These are phyloP conservation scores for Dolomedes plantarius DNA, from an alignment of 2,888 invertebrate species.

Conservation along the genomic window DNA sequence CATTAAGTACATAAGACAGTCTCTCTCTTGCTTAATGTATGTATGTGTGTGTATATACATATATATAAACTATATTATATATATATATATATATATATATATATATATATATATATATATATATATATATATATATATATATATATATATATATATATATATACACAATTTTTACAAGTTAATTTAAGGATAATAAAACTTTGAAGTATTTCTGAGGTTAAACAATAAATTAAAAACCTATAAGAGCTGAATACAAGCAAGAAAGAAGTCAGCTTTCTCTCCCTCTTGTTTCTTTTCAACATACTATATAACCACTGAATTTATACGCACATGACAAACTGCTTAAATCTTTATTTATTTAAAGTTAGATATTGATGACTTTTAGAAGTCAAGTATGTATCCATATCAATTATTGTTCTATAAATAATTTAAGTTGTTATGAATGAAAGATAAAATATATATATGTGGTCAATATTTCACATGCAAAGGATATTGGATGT, in stretches of 20 bases:
- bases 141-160: no score
- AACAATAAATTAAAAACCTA: not conserved
- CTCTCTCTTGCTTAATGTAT: no score
- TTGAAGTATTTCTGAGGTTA: not conserved
- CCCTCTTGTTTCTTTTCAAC: not conserved
- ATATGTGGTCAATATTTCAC: not conserved
- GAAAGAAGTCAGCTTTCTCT: not conserved
- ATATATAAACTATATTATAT: no score
- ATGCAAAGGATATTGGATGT: not conserved
- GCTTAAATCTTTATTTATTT: not conserved
- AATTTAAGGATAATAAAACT: not conserved
- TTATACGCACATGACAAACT: not conserved
- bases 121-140: no score
- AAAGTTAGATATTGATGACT: not conserved
- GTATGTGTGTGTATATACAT: no score
- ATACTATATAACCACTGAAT: not conserved
- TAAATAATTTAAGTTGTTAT: not conserved
- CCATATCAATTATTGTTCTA: not conserved
- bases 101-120: no score
- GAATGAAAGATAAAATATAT: not conserved
- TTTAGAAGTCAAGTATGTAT: slow-evolving; percentile 3
- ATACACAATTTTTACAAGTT: no score
- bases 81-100: no score
- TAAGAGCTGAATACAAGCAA: not conserved
- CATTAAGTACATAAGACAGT: no score